Percentiles rank a stretch among this genome's conserved stretches.
phyloP scores from a whole-genome alignment of 2,888 invertebrate species.

The Amblyteles armatorius region DNA sequence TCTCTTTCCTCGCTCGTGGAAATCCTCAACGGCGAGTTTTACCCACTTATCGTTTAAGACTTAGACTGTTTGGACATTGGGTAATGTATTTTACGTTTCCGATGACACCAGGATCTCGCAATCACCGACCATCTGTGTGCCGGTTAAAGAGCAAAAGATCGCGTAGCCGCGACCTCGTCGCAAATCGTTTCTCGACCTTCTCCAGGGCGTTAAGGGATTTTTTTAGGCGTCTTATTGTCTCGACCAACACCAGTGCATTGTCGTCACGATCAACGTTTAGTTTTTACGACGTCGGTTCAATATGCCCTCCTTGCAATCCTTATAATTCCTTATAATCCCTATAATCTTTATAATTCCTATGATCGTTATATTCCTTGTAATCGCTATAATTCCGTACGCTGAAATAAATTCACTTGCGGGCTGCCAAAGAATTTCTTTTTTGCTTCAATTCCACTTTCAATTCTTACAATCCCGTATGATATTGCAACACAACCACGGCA shows the following conservation, averaged over 20 bases:
- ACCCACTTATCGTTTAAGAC: slow-evolving; percentile 52
- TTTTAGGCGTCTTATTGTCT: slow-evolving; percentile 64
- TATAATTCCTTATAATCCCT: neutral
- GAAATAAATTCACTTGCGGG: too few species aligned
- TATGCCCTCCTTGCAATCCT: neutral
- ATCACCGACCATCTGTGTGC: slow-evolving; percentile 64
- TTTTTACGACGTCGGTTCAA: slow-evolving; percentile 32
- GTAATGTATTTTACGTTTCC: slow-evolving; percentile 73
- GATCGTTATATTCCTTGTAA: neutral
- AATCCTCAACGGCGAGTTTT: slow-evolving; percentile 15
- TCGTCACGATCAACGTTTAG: slow-evolving; percentile 65
- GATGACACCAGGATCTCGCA: slow-evolving; percentile 56
- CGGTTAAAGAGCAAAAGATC: slow-evolving; percentile 70
- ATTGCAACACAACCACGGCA: too few species aligned
- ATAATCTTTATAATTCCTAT: too few species aligned
- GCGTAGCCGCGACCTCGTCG: neutral
- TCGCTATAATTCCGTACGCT: too few species aligned
- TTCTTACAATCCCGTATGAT: too few species aligned
- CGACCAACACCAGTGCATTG: slow-evolving; percentile 65
- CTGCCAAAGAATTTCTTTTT: too few species aligned
- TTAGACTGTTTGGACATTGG: slow-evolving; percentile 52
- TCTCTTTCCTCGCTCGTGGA: slow-evolving; percentile 2
- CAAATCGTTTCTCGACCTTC: slow-evolving; percentile 65
- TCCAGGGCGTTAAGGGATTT: slow-evolving; percentile 63
- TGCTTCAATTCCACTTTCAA: too few species aligned